These are phyloP conservation scores for Chrysolina haemoptera DNA, from an alignment of 2,888 invertebrate species.

Conservation along the genomic window DNA sequence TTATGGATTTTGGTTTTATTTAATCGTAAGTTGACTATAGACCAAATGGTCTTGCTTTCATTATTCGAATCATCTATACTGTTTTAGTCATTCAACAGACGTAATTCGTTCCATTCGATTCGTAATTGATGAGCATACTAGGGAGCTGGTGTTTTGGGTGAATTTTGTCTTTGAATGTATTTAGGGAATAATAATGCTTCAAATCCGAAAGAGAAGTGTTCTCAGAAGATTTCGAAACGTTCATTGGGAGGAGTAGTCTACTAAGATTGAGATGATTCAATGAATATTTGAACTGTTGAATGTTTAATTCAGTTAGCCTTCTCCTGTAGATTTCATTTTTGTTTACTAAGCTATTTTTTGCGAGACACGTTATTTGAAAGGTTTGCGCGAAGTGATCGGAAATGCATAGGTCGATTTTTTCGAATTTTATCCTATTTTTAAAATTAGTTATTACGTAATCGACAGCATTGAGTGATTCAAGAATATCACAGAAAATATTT, in stretches of 20 bases:
- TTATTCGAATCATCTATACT: conserved; percentile 24
- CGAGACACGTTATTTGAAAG: background rate
- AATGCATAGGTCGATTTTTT: too few relatives aligned
- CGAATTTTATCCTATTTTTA: too few relatives aligned
- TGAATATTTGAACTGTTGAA: background rate
- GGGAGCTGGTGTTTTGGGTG: background rate
- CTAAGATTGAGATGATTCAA: background rate
- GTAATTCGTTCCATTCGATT: background rate
- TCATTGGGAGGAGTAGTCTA: background rate
- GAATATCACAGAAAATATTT: too few relatives aligned
- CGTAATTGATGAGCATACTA: background rate
- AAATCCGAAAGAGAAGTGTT: conserved; percentile 16
- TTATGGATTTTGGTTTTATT: conserved; percentile 19
- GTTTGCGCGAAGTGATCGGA: conserved; percentile 8
- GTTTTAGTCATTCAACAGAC: conserved; percentile 9
- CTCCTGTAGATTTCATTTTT: background rate
- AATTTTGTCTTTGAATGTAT: background rate
- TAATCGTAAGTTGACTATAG: conserved; percentile 15
- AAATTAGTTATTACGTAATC: too few relatives aligned
- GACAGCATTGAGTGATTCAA: too few relatives aligned
- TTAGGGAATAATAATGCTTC: conserved; percentile 18
- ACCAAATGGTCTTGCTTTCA: conserved; percentile 24
- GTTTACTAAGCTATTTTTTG: background rate
- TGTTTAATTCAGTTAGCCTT: conserved; percentile 15
- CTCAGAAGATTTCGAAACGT: conserved; percentile 4